These are phyloP conservation scores for Pediacus dermestoides DNA, from an alignment of 2,888 invertebrate genomes.

Conservation along the genomic window DNA sequence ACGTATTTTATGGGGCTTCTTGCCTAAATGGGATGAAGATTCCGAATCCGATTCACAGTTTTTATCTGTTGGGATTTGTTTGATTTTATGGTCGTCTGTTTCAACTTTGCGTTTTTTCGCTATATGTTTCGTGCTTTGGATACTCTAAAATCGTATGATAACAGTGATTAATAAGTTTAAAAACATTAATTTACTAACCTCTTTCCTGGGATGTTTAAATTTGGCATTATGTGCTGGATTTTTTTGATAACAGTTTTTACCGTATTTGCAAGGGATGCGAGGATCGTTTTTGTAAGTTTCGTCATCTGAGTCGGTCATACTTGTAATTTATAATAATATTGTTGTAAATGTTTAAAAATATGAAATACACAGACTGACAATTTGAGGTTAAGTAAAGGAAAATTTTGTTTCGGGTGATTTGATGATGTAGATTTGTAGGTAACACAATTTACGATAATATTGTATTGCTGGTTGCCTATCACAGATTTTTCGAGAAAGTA, in stretches of 20 bases:
- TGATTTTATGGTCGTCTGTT: neutral
- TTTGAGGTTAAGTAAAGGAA: too few relatives aligned
- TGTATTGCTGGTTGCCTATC: too few relatives aligned
- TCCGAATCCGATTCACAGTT: slow-evolving; percentile 12
- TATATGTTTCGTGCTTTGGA: slow-evolving; percentile 11
- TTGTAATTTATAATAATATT: too few relatives aligned
- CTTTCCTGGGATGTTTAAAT: slow-evolving; percentile 70
- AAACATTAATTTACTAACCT: slow-evolving; percentile 34
- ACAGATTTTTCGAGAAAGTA: too few relatives aligned
- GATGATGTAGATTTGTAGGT: too few relatives aligned
- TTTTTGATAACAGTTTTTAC: slow-evolving; percentile 75
- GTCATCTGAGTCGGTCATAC: slow-evolving; percentile 12
- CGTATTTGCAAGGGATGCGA: slow-evolving; percentile 70
- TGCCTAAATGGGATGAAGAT: too few relatives aligned
- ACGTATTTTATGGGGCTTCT: slow-evolving; percentile 7
- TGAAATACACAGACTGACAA: too few relatives aligned
- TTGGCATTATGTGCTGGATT: slow-evolving; percentile 69
- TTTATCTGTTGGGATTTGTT: too few relatives aligned
- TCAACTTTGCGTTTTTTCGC: slow-evolving; percentile 19
- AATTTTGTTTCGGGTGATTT: too few relatives aligned
- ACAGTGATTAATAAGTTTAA: slow-evolving; percentile 8
- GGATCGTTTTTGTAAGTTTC: slow-evolving; percentile 37
- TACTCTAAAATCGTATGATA: slow-evolving; percentile 13
- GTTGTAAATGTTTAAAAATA: too few relatives aligned
- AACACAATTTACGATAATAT: too few relatives aligned